Conservation (phyloP, 1,140 invertebrate species). For the Zaprionus camerounensis region DNA sequence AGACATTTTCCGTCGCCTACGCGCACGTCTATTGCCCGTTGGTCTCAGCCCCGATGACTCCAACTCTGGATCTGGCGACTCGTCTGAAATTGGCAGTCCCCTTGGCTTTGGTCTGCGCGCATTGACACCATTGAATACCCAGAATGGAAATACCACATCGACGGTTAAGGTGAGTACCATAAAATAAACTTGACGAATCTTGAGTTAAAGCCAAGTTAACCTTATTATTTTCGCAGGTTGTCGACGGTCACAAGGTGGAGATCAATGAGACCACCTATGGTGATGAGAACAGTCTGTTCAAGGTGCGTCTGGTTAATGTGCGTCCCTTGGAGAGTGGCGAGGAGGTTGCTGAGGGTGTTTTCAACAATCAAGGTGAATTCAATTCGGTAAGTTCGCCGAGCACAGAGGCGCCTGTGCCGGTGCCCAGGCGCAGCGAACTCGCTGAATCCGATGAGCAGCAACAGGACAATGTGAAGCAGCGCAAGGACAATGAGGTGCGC, state of each 20-base stretch:
- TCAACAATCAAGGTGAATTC: conserved; percentile 30
- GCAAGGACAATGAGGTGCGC: conserved; percentile 65
- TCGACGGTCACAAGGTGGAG: conserved; percentile 79
- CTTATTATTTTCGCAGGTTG: conserved; percentile 48
- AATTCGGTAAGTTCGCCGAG: conserved; percentile 30
- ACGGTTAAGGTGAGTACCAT: conserved; percentile 71
- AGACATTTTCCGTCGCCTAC: conserved; percentile 76
- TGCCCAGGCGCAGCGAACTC: conserved; percentile 30
- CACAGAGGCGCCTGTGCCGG: conserved; percentile 48
- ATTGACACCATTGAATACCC: conserved; percentile 34
- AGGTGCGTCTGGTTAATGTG: conserved; percentile 78
- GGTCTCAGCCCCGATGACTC: conserved; percentile 21
- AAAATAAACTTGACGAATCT: background rate
- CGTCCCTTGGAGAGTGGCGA: conserved; percentile 77
- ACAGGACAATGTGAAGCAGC: conserved; percentile 57
- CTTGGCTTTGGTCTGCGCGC: conserved; percentile 47
- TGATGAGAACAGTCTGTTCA: conserved; percentile 69
- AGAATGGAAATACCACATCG: conserved; percentile 73
- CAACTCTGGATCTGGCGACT: conserved; percentile 22
- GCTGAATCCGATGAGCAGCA: conserved; percentile 53
- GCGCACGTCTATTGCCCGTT: conserved; percentile 62
- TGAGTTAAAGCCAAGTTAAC: background rate
- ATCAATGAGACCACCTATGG: conserved; percentile 81
- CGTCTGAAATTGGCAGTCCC: conserved; percentile 27
- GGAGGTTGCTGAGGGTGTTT: conserved; percentile 60